Evolutionary conservation across 2,797 vertebrate species (phyloP), one percentile per base, ranked within the genome.

Genomic region (Alosa sapidissima): DNA sequence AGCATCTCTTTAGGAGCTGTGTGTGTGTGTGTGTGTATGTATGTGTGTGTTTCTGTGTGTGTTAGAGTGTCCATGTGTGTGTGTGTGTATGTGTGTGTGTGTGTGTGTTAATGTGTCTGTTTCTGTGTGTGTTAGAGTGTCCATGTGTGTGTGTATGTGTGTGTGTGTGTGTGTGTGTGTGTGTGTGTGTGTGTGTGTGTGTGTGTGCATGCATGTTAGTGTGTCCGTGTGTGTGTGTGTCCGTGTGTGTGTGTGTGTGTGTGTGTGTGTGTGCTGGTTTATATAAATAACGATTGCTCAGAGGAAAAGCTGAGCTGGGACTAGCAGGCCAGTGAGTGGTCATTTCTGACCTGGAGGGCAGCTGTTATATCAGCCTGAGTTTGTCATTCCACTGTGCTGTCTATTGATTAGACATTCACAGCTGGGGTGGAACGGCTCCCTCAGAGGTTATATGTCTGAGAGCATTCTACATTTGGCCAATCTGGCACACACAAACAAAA

Each of bases 1-100:
- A 86, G 81, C 41, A 24, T 47, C 28, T 52, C 58, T 85, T 85
- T 14, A 48, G 55, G 36, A 81, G n/a, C 81, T 33, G 21, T 24
- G 33, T 41, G 33, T 72, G 10, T 72, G 28, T 24, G n/a, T 36
- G 65, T 72, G 65, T 24, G n/a, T 36, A 10, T 13, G n/a, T 72
- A 28, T 72, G 65, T 33, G 65, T 72, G 65, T 36, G 28, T 72
- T 10, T 72, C 10, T 36, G 65, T 5, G 24, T 33, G 65, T 72
- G 28, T 28, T 1, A 10, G n/a, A 33, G 62, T 68, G 62, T 24
- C 28, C 28, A 28, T 36, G n/a, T 62, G 60, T 62, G n/a, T 62
- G n/a, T 28, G 28, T 68, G 19, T 62, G 65, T 36, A 28, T 13
- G 1, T 33, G 65, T 33, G 24, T 41, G 33, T 72, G n/a, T 28